Evolutionary conservation across 2,888 invertebrate species (phyloP).

Genomic region (Ptycholaimellus sp.): DNA sequence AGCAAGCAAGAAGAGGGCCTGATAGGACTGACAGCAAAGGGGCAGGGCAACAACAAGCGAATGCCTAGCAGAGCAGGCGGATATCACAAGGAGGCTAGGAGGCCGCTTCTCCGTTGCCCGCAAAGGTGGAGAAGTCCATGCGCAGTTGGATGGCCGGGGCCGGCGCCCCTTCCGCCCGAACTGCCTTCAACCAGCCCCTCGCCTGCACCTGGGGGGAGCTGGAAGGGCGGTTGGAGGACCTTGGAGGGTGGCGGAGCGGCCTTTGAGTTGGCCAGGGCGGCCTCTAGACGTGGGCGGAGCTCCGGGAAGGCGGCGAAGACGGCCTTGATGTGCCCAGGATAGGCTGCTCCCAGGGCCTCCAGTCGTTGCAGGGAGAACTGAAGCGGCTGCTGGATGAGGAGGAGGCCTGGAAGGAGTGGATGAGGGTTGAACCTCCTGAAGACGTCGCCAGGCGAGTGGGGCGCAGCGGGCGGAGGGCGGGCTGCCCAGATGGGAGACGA

Average conservation of each 20-base stretch:
- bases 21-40: too few relatives aligned
- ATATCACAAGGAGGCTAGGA: too few relatives aligned
- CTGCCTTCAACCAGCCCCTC: neutral
- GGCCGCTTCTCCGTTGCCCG: too few relatives aligned
- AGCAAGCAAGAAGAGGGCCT: too few relatives aligned
- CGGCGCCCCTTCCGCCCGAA: neutral
- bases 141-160: slow-evolving; percentile 54
- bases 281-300: slow-evolving; percentile 54
- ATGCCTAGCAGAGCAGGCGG: too few relatives aligned
- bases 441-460: slow-evolving; percentile 29
- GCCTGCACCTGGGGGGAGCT: neutral
- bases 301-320: slow-evolving; percentile 61
- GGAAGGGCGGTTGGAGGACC: slow-evolving; percentile 7
- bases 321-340: slow-evolving; percentile 26
- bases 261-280: slow-evolving; percentile 41
- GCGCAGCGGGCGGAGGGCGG: slow-evolving; percentile 24
- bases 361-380: slow-evolving; percentile 62
- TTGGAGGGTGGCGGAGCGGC: slow-evolving; percentile 36
- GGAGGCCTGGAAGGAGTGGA: neutral
- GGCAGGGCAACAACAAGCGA: too few relatives aligned
- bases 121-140: slow-evolving; percentile 79
- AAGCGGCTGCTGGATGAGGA: slow-evolving; percentile 7
- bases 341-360: slow-evolving; percentile 47
- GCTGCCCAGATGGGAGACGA: slow-evolving; percentile 58
- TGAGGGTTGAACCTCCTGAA: slow-evolving; percentile 4